Evolutionary conservation across 2,113 vertebrate species (phyloP), one percentile per base, ranked within the genome.

Genomic region (Oenanthe oenanthe): DNA sequence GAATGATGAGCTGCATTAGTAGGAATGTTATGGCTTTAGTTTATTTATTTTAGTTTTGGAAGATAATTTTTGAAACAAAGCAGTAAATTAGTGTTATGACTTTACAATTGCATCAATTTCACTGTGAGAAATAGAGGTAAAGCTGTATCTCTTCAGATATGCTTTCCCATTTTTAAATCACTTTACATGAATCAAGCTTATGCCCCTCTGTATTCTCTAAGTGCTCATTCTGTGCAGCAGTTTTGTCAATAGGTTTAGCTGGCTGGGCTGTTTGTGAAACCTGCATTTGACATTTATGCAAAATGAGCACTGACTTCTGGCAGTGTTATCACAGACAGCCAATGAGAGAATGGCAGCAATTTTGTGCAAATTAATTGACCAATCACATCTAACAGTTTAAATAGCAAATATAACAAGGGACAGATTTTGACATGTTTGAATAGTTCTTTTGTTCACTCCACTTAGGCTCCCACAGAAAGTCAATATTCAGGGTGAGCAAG

Each of bases 391-490:
- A 79, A 43, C 25, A 61, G 32, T 53, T 90, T 63, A 73, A 92
- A 85, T 38, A 48, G 6, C 50, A 89, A 85, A 89, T 89, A 45
- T 26, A 77, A 65, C 3, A 2, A 38, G 53, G 40, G 57, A 48
- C 57, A 78, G 80, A 82, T 48, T 91, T 84, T 91, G 73, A 91
- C 40, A 29, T 34, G 45, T 84, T 75, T 95, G 65, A 95, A 89
- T 94, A 85, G 83, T 82, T 57, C 86, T 91, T 89, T 95, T 97
- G 91, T 91, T 92, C 65, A 15, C 14, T 53, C 7, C 6, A 11
- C 7, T 81, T 75, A 15, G 62, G 43, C 43, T 92, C 34, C 57
- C 57, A 78, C 42, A 85, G 77, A 89, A 91, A 87, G 70, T 32
- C 77, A 21, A 4, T 88, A 17, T 88, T 89, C 77, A 88, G 70